These are phyloP conservation scores for Lordiphosa clarofinis DNA, from an alignment of 1,140 invertebrate genomes.

Conservation along the genomic window DNA sequence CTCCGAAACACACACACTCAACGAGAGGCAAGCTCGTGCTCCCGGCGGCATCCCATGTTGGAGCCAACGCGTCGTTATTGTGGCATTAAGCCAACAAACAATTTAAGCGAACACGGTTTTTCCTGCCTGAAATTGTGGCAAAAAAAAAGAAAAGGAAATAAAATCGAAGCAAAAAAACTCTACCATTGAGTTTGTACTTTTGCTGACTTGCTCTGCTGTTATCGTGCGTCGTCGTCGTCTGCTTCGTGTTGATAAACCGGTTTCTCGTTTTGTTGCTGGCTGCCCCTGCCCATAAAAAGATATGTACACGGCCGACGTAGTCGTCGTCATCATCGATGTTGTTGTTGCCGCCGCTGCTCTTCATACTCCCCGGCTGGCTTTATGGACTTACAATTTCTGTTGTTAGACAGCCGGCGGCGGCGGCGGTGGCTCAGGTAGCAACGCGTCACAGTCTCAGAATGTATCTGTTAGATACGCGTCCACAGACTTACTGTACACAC, in stretches of 20 bases:
- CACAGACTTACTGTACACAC: constrained; percentile 22
- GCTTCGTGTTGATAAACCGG: constrained; percentile 69
- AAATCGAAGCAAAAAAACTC: constrained; percentile 24
- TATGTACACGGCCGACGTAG: constrained; percentile 41
- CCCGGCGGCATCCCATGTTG: constrained; percentile 10
- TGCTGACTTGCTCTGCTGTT: constrained; percentile 38
- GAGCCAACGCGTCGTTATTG: constrained; percentile 48
- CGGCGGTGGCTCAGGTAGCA: constrained; percentile 49
- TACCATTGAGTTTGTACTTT: constrained; percentile 49
- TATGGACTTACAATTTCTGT: constrained; percentile 19
- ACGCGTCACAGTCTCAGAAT: constrained; percentile 49
- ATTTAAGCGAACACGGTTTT: constrained; percentile 73
- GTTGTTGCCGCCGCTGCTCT: constrained; percentile 8
- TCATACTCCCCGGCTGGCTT: constrained; percentile 3
- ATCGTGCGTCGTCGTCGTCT: constrained; percentile 46
- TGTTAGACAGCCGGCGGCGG: constrained; percentile 25
- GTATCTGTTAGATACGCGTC: constrained; percentile 66
- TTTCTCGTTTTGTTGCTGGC: constrained; percentile 42
- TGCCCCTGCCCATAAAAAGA: constrained; percentile 48
- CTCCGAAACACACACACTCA: constrained; percentile 18
- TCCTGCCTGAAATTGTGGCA: constrained; percentile 71
- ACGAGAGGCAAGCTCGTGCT: constrained; percentile 17
- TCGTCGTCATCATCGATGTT: constrained; percentile 24
- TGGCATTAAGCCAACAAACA: constrained; percentile 75
- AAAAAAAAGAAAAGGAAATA: constrained; percentile 47